Evolutionary conservation across 2,113 vertebrate species (phyloP).

Genomic region (Salvelinus fontinalis): DNA sequence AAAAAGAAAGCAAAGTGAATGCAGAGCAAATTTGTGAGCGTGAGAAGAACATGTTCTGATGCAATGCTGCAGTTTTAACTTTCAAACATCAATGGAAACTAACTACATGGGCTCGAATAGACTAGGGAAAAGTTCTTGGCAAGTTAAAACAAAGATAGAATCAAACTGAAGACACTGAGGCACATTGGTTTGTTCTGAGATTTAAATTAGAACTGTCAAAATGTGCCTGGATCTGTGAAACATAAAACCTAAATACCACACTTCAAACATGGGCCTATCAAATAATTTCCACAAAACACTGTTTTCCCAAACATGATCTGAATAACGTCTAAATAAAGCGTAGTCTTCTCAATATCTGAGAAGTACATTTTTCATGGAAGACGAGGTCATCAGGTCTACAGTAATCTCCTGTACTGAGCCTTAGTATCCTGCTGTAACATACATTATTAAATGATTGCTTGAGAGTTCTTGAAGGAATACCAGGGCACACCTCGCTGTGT

Average conservation of each 20-base stretch:
- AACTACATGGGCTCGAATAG: conserved; percentile 21
- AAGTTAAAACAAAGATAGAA: conserved; percentile 24
- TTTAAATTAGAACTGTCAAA: too few relatives aligned
- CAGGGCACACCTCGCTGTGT: conserved; percentile 41
- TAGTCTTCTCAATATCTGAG: conserved; percentile 70
- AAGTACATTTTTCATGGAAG: conserved; percentile 75
- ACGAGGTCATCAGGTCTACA: conserved; percentile 65
- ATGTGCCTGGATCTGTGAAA: not conserved
- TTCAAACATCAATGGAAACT: conserved; percentile 56
- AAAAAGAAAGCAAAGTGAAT: conserved; percentile 48
- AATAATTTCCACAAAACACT: not conserved
- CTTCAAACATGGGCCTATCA: not conserved
- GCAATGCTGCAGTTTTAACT: conserved; percentile 49
- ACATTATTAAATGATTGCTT: conserved; percentile 72
- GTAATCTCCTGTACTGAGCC: conserved; percentile 69
- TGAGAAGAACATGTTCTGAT: conserved; percentile 51
- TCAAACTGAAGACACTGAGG: conserved; percentile 33
- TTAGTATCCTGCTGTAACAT: conserved; percentile 62
- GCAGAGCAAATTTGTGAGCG: conserved; percentile 35
- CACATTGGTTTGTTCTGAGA: conserved; percentile 40
- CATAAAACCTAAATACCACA: conserved; percentile 21
- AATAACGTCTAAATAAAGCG: conserved; percentile 65
- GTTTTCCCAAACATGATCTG: conserved; percentile 24
- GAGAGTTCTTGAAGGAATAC: conserved; percentile 32
- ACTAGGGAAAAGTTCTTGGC: conserved; percentile 25